Conservation (phyloP, 2,888 invertebrate genomes). For the Macaria liturata region DNA sequence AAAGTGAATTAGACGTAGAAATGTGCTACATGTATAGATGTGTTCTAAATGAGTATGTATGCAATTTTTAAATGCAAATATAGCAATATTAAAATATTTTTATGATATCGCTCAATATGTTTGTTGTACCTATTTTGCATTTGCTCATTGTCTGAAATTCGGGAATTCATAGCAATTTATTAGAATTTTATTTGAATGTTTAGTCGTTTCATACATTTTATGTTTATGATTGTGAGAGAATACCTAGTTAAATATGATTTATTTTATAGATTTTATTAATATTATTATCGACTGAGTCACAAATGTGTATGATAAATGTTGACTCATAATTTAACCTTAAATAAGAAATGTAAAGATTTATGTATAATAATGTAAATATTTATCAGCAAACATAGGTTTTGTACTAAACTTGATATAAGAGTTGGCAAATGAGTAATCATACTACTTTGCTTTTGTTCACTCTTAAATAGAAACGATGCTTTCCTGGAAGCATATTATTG, state of each 20-base stretch:
- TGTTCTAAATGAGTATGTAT: neutral
- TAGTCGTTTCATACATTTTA: conserved; percentile 22
- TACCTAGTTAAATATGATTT: conserved; percentile 32
- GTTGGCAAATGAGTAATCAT: conserved; percentile 42
- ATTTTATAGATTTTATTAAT: conserved; percentile 31
- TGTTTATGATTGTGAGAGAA: conserved; percentile 47
- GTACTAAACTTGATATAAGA: conserved; percentile 62
- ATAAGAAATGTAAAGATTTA: conserved; percentile 48
- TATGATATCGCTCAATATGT: conserved; percentile 51
- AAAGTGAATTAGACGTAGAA: no score
- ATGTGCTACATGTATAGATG: no score
- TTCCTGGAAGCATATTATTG: conserved; percentile 37
- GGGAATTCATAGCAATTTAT: conserved; percentile 40
- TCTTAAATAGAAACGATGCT: conserved; percentile 17
- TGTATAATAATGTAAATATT: conserved; percentile 72
- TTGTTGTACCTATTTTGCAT: conserved; percentile 63
- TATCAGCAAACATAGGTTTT: conserved; percentile 60
- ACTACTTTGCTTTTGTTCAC: conserved; percentile 30
- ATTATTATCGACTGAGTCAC: conserved; percentile 14
- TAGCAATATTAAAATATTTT: conserved; percentile 8
- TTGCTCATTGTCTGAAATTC: conserved; percentile 55
- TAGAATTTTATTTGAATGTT: conserved; percentile 33
- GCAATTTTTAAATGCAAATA: neutral
- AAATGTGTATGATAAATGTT: conserved; percentile 34
- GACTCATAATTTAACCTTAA: conserved; percentile 35